Evolutionary conservation across 2,113 vertebrate genomes (phyloP).

Genomic region (Eidolon helvum): DNA sequence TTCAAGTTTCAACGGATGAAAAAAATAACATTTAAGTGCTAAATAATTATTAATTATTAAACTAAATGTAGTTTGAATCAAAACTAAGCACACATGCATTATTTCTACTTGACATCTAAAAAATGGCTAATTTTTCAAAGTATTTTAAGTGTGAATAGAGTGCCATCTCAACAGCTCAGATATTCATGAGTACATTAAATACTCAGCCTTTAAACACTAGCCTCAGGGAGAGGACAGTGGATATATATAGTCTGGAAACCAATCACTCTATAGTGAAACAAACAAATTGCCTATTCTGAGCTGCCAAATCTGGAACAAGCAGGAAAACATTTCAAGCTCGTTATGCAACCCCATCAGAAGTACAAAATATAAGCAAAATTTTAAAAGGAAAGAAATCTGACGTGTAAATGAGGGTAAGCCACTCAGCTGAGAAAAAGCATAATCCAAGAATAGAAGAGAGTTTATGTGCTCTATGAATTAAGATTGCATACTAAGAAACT

Average conservation of each 20-base stretch:
- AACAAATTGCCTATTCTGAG: neutral
- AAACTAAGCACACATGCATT: neutral
- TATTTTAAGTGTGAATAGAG: neutral
- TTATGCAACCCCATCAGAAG: neutral
- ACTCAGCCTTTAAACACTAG: neutral
- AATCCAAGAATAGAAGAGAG: neutral
- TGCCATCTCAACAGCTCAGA: neutral
- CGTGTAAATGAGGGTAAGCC: neutral
- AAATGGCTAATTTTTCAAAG: neutral
- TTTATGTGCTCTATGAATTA: neutral
- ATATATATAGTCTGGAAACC: neutral
- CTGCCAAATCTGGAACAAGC: neutral
- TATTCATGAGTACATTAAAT: neutral
- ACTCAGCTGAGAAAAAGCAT: neutral
- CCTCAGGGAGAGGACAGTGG: neutral
- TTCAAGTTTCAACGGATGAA: neutral
- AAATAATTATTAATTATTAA: neutral
- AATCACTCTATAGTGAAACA: neutral
- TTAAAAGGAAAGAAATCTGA: neutral
- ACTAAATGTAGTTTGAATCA: neutral
- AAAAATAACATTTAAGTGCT: neutral
- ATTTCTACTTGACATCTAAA: neutral
- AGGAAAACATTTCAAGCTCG: neutral
- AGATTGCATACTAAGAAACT: neutral
- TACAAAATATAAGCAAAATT: neutral